These are phyloP conservation scores for Netelia fuscicornis DNA, from an alignment of 2,888 invertebrate species.

Conservation along the genomic window DNA sequence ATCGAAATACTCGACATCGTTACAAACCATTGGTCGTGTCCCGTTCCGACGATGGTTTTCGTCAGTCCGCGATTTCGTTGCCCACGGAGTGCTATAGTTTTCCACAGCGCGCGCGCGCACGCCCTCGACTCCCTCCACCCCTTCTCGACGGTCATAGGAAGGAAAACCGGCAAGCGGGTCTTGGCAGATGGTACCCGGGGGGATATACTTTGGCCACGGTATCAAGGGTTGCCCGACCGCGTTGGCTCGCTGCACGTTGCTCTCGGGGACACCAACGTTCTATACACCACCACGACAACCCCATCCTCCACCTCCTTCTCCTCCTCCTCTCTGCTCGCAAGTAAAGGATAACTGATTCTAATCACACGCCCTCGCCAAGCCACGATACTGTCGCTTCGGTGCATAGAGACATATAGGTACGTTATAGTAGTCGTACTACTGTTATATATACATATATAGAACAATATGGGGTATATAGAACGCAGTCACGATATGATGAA, in stretches of 20 bases:
- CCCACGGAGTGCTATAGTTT: too few species aligned
- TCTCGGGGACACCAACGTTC: conserved; percentile 55
- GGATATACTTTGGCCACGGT: conserved; percentile 82
- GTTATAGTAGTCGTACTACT: conserved; percentile 37
- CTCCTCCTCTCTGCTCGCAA: conserved; percentile 67
- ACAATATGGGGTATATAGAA: conserved; percentile 62
- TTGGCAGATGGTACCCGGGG: conserved; percentile 84
- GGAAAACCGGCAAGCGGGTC: conserved; percentile 74
- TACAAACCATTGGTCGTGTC: too few species aligned
- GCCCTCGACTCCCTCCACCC: too few species aligned
- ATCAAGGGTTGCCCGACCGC: conserved; percentile 79
- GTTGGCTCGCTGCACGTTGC: conserved; percentile 27
- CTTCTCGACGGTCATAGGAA: neutral
- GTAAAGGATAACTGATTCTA: conserved; percentile 85
- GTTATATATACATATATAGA: conserved; percentile 24
- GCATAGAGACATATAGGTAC: conserved; percentile 38
- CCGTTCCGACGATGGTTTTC: too few species aligned
- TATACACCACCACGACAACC: neutral
- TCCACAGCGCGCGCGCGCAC: too few species aligned
- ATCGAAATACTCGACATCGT: too few species aligned
- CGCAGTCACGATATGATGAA: conserved; percentile 81
- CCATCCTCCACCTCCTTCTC: neutral
- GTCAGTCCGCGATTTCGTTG: too few species aligned
- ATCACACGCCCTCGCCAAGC: conserved; percentile 81
- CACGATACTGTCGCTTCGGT: conserved; percentile 57